These are phyloP conservation scores for Sussaba pulchella DNA, from an alignment of 2,888 invertebrate species.

Conservation along the genomic window DNA sequence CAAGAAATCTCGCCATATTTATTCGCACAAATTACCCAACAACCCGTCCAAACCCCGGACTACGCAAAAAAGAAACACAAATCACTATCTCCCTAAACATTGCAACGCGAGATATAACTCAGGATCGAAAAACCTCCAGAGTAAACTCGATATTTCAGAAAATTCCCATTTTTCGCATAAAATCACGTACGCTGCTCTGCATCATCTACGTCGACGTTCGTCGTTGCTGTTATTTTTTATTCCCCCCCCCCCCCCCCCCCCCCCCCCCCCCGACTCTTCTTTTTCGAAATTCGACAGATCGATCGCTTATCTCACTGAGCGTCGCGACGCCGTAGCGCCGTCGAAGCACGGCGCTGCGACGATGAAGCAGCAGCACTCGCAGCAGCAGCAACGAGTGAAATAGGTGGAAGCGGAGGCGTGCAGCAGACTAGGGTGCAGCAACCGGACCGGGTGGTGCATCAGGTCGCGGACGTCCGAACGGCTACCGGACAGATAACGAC, in stretches of 20 bases:
- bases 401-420: slow-evolving; percentile 12
- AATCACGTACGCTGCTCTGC: slow-evolving; percentile 15
- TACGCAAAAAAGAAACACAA: too few species aligned
- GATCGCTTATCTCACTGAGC: slow-evolving; percentile 70
- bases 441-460: slow-evolving; percentile 10
- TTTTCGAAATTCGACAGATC: slow-evolving; percentile 65
- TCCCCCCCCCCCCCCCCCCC: background rate
- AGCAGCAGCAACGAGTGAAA: background rate
- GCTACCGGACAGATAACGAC: slow-evolving; percentile 79
- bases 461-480: slow-evolving; percentile 70
- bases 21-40: too few species aligned
- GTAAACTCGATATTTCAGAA: background rate
- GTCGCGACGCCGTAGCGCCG: slow-evolving; percentile 56
- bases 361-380: slow-evolving; percentile 20
- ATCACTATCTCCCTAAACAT: too few species aligned
- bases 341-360: slow-evolving; percentile 31
- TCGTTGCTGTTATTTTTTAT: slow-evolving; percentile 2
- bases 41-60: too few species aligned
- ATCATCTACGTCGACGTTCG: slow-evolving; percentile 17
- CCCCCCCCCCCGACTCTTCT: background rate
- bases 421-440: slow-evolving; percentile 38
- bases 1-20: too few species aligned
- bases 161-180: slow-evolving; percentile 24
- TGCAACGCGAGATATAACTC: background rate
- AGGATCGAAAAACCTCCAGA: background rate